Base-by-base conservation (phyloP, 2,113 vertebrate species). In the Pseudorectes ferrugineus region DNA sequence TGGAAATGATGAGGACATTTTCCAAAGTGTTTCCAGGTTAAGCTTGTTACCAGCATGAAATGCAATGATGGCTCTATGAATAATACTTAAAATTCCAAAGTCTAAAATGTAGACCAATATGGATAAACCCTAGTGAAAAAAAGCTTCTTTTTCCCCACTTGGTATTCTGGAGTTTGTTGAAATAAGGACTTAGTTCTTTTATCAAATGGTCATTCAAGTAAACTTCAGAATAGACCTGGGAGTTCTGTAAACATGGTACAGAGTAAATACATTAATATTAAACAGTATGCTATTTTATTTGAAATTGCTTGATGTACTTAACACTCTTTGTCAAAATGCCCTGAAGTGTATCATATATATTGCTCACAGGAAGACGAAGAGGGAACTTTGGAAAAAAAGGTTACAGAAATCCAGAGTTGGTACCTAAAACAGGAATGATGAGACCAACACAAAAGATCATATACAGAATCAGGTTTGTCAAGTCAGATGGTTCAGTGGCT, bases 1-100 rank as follows among this genome's bases (percentile, higher is more conserved):
- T 85, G 75, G 88, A 96, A 97, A 95, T 85, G 36, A 96, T 75
- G 71, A 96, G 46, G 71, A 67, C 58, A 71, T 96, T 96, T 95
- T 96, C 88, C 86, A 88, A 95, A 94, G 46, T 95, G 91, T 91
- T 96, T 96, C 45, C 93, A 97, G 81, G 94, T 74, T 70, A 96
- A 96, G 71, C 76, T 96, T 95, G 89, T 93, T 97, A 94, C 57
- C 90, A 97, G 85, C 67, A 88, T 88, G 93, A 97, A 97, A 97
- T 96, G 96, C 71, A 93, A 93, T 79, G 36, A n/a, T 66, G 63
- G 66, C 22, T 92, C 74, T 90, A 81, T 95, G 85, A 97, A 97
- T 90, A 96, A 97, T 96, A 97, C 92, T 96, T 94, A 96, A 91
- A 97, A 95, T 94, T 91, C 55, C 92, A 87, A 61, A 93, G 78